These are phyloP conservation scores for Rana temporaria DNA, from an alignment of 2,113 vertebrate genomes.

Conservation along the genomic window DNA sequence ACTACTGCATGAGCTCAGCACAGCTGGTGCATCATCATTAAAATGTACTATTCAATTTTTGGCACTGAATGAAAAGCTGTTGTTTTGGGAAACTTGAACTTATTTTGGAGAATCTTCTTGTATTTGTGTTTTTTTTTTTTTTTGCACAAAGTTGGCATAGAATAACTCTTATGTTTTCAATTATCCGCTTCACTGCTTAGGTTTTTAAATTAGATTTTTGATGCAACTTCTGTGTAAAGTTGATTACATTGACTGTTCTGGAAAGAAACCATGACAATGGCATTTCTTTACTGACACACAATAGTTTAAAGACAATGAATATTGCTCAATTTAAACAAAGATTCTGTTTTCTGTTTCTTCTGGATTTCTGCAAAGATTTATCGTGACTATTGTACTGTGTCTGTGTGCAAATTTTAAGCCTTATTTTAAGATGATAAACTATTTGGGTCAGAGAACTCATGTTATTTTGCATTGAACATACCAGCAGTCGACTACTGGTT, in stretches of 20 bases:
- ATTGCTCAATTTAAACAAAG: slow-evolving; percentile 38
- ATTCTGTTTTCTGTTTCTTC: slow-evolving; percentile 39
- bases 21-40: slow-evolving; percentile 25
- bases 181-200: slow-evolving; percentile 51
- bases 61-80: slow-evolving; percentile 28
- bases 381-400: slow-evolving; percentile 44
- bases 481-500: neutral
- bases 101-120: slow-evolving; percentile 34
- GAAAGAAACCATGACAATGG: slow-evolving; percentile 53
- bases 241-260: slow-evolving; percentile 55
- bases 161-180: slow-evolving; percentile 57
- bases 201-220: slow-evolving; percentile 55
- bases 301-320: slow-evolving; percentile 44
- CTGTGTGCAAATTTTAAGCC: slow-evolving; percentile 15
- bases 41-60: slow-evolving; percentile 9
- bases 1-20: neutral
- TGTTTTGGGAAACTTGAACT: slow-evolving; percentile 17
- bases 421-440: slow-evolving; percentile 17
- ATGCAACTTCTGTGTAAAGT: slow-evolving; percentile 55
- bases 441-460: neutral
- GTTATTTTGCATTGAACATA: neutral
- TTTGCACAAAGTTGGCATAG: slow-evolving; percentile 23
- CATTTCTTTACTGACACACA: slow-evolving; percentile 44
- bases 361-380: slow-evolving; percentile 27
- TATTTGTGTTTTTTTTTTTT: slow-evolving; percentile 11